Percentiles rank a stretch among this genome's conserved stretches.
These are phyloP conservation scores for Lasioglossum leucozonium DNA, from an alignment of 2,888 invertebrate genomes.

Conservation along the genomic window DNA sequence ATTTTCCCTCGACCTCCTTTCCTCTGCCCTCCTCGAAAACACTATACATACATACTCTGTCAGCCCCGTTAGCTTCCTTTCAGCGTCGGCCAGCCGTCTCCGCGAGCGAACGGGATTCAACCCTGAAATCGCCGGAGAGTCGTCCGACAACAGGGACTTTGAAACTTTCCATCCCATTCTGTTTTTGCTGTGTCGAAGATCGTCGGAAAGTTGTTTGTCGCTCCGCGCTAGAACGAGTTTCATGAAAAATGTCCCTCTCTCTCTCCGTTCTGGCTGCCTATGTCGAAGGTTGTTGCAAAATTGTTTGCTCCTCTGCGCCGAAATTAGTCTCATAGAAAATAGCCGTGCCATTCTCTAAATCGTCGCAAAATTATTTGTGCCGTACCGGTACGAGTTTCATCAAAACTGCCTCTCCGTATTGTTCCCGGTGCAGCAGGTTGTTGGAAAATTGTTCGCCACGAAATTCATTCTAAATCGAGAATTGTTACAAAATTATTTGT, in stretches of 20 bases:
- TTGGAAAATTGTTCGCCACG: neutral
- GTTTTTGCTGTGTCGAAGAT: neutral
- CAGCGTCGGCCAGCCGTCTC: constrained; percentile 4
- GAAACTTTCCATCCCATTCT: neutral
- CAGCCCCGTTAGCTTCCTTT: constrained; percentile 50
- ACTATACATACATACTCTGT: neutral
- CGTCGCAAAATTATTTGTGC: neutral
- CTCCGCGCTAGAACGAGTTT: neutral
- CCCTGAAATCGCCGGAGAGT: neutral
- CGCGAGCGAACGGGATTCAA: neutral
- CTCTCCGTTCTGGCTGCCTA: neutral
- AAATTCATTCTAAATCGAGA: neutral
- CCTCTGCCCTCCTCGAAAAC: constrained; percentile 44
- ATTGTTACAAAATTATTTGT: neutral
- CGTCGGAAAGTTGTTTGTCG: neutral
- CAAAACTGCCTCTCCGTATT: neutral
- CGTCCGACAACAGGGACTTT: neutral
- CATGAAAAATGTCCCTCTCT: neutral
- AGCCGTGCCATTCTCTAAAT: neutral
- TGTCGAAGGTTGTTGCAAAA: neutral
- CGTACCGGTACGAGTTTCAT: neutral
- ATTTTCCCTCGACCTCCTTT: constrained; percentile 60
- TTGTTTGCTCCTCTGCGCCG: neutral
- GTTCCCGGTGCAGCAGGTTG: neutral
- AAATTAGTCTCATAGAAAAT: neutral